Base-by-base conservation (phyloP, 2,888 invertebrate species). In the Pediacus dermestoides region DNA sequence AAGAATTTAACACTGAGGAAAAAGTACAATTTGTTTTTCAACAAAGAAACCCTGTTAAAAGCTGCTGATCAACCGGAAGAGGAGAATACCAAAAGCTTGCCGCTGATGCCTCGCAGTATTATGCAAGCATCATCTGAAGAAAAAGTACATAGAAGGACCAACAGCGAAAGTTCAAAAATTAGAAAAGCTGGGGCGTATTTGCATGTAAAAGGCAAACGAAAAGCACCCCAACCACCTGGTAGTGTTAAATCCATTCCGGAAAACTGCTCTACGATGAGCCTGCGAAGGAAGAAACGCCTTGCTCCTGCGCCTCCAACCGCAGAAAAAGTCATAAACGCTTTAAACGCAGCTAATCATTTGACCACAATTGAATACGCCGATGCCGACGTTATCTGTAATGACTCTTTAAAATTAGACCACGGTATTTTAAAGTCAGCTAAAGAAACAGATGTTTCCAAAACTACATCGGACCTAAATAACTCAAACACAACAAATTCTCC, bases 201-300 rank as follows among this genome's bases (percentile, higher is more conserved):
- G 13, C 82, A 86, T 70, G 85, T 86, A 1, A 84, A 83, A 49
- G 86, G 86, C 13, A 87, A 87, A 63, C 69, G 86, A 32, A 78
- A 77, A 57, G 86, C 86, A 0, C 86, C 86, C 0, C 76, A 74
- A 47, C 86, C 86, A 3, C 86, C 85, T 1, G 61, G 56, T n/a
- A 48, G 48, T 7, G 14, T 2, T 46, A 54, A 18, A 44, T 32
- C 23, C 35, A n/a, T n/a, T n/a, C 39, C 4, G 21, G 31, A n/a
- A 48, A 52, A 14, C 11, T 46, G 51, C 12, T 61, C 60, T 14
- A 66, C 64, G 2, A 42, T 60, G 23, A 67, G 64, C 47, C 54
- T 68, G 38, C 52, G 64, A 34, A 55, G 68, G 21, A 69, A 69
- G 44, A 73, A 73, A 56, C 57, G 68, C 44, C 46, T 63, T 52